These are phyloP conservation scores for Linepithema humile DNA, from an alignment of 1,140 invertebrate genomes.

Conservation along the genomic window DNA sequence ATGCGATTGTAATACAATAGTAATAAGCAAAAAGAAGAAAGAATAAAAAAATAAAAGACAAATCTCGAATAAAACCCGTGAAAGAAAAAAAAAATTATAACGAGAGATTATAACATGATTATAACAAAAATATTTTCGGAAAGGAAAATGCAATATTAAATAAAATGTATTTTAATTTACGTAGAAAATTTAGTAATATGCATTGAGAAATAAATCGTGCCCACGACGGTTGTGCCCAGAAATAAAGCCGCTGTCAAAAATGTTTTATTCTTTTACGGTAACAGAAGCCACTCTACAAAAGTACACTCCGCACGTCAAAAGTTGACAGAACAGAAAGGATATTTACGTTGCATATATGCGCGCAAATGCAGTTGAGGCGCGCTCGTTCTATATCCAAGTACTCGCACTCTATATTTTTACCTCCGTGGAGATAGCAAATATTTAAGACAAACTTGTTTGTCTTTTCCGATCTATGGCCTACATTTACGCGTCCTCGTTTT, in stretches of 20 bases:
- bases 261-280: conserved; percentile 7
- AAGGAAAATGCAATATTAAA: neutral
- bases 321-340: conserved; percentile 49
- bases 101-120: neutral
- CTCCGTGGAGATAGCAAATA: conserved; percentile 36
- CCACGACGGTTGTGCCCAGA: neutral
- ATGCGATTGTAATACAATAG: neutral
- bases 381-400: conserved; percentile 18
- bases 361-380: conserved; percentile 41
- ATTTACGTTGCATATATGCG: conserved; percentile 45
- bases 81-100: neutral
- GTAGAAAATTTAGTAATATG: neutral
- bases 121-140: neutral
- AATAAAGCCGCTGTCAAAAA: neutral
- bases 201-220: neutral
- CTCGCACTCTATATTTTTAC: conserved; percentile 39
- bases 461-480: conserved; percentile 45
- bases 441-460: conserved; percentile 52
- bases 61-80: neutral
- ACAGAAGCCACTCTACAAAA: conserved; percentile 36
- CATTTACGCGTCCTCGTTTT: conserved; percentile 12
- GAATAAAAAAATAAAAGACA: neutral
- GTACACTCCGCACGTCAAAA: conserved; percentile 34
- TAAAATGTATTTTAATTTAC: neutral
- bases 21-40: conserved; percentile 12